Base-by-base conservation (phyloP, 2,797 vertebrate species). In the Arrhamphus sclerolepis region DNA sequence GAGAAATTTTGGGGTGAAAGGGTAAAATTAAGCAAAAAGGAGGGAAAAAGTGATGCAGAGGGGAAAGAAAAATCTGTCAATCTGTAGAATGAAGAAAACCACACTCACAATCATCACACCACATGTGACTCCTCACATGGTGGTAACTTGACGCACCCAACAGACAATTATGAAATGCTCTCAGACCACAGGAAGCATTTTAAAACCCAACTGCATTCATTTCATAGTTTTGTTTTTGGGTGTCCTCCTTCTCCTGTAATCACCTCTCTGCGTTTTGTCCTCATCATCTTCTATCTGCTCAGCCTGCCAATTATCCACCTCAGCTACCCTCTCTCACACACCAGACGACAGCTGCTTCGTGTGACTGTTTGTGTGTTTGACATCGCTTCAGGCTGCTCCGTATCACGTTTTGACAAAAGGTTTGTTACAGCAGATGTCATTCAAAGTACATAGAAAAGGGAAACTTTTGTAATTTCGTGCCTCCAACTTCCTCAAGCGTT, bases 341-440 rank as follows among this genome's bases (percentile, higher is more conserved):
- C 65, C 79, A 39, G 67, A 69, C 8, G 63, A 75, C 69, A 59
- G 65, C 70, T 71, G 75, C 75, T 48, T 59, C 21, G 73, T 38
- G 72, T 43, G 70, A 31, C 60, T 19, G 70, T 2, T 56, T 52
- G 57, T 46, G 60, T 81, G 83, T 84, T 69, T 89, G 88, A 90
- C 88, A 85, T 90, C 82, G 89, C 89, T 87, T 85, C 55, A 26
- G 86, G 89, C 85, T 81, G 82, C 83, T 86, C 59, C 68, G 65
- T 80, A 82, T 86, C 88, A 86, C 73, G 47, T 78, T 69, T 68
- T 73, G 49, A 77, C 80, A 80, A 82, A 38, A 21, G 43, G 43
- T 18, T 81, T 80, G 80, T 85, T 79, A 82, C 61, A 70, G 81
- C 66, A 74, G 73, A 77, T 61, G 49, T 77, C 76, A 83, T 80